Percentiles rank a stretch among this genome's conserved stretches.
phyloP scores from a whole-genome alignment of 2,797 vertebrate genomes.

The Channallabes apus region DNA sequence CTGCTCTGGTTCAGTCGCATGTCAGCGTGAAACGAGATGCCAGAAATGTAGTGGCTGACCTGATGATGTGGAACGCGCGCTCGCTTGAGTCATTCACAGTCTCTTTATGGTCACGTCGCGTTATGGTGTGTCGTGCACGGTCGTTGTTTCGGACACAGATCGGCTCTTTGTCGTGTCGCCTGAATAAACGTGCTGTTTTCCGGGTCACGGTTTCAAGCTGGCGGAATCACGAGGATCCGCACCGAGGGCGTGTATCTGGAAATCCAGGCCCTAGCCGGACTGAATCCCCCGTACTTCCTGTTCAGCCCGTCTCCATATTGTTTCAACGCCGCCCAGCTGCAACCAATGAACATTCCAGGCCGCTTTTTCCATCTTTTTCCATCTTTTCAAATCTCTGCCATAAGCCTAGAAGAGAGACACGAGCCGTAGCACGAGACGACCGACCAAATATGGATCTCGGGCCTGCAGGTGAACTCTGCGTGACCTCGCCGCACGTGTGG shows the following conservation, averaged over 20 bases:
- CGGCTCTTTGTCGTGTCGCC: not conserved
- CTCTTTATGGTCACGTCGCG: not conserved
- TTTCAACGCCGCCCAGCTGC: slow-evolving; percentile 73
- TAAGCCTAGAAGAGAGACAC: slow-evolving; percentile 71
- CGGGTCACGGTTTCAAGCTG: slow-evolving; percentile 24
- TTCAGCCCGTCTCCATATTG: slow-evolving; percentile 62
- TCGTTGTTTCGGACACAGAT: not conserved
- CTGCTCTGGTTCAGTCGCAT: not conserved
- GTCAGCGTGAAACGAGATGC: not conserved
- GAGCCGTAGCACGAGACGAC: slow-evolving; percentile 45
- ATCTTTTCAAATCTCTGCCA: slow-evolving; percentile 74
- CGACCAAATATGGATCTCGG: slow-evolving; percentile 68
- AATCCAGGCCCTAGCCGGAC: slow-evolving; percentile 18
- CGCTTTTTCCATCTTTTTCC: slow-evolving; percentile 69
- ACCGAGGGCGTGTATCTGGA: slow-evolving; percentile 16
- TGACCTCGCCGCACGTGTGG: slow-evolving; percentile 64
- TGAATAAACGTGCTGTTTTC: slow-evolving; percentile 29
- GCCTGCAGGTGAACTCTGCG: slow-evolving; percentile 69
- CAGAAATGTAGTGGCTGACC: not conserved
- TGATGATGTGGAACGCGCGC: slow-evolving; percentile 7
- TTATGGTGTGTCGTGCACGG: not conserved
- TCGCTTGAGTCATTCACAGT: not conserved
- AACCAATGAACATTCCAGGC: slow-evolving; percentile 76
- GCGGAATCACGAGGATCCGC: not conserved
- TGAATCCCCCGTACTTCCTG: slow-evolving; percentile 53